Percentiles rank a stretch among this genome's conserved stretches.
Evolutionary conservation across 2,888 invertebrate genomes (phyloP).

Genomic region (Dugesia japonica): DNA sequence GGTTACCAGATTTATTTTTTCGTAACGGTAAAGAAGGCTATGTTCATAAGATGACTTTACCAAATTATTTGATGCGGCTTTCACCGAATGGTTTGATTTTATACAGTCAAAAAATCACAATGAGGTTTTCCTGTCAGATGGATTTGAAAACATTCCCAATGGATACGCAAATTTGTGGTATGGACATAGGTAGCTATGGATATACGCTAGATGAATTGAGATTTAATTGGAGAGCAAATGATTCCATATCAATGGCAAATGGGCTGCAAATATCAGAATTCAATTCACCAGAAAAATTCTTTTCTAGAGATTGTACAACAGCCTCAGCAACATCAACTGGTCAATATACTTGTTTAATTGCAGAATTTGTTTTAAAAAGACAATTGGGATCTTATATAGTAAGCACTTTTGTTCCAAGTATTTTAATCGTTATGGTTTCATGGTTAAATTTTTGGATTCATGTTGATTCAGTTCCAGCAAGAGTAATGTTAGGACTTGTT

Average conservation of each 20-base stretch:
- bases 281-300: slow-evolving; percentile 25
- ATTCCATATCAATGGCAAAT: slow-evolving; percentile 23
- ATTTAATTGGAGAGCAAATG: slow-evolving; percentile 30
- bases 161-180: slow-evolving; percentile 34
- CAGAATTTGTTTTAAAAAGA: slow-evolving; percentile 51
- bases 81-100: slow-evolving; percentile 32
- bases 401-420: slow-evolving; percentile 53
- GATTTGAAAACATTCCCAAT: slow-evolving; percentile 35
- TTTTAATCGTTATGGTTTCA: slow-evolving; percentile 53
- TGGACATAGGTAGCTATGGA: slow-evolving; percentile 35
- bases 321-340: slow-evolving; percentile 39
- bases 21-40: slow-evolving; percentile 35
- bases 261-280: slow-evolving; percentile 34
- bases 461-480: slow-evolving; percentile 34
- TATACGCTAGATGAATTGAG: slow-evolving; percentile 32
- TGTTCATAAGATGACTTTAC: slow-evolving; percentile 34
- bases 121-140: slow-evolving; percentile 35
- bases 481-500: slow-evolving; percentile 34
- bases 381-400: slow-evolving; percentile 52
- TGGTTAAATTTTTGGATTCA: slow-evolving; percentile 42
- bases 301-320: slow-evolving; percentile 30
- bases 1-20: slow-evolving; percentile 35
- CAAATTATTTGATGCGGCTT: slow-evolving; percentile 33
- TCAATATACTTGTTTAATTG: slow-evolving; percentile 52
- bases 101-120: slow-evolving; percentile 35